Evolutionary conservation across 2,888 invertebrate genomes (phyloP), one percentile per base, ranked within the genome.

Genomic region (Leptothorax acervorum): DNA sequence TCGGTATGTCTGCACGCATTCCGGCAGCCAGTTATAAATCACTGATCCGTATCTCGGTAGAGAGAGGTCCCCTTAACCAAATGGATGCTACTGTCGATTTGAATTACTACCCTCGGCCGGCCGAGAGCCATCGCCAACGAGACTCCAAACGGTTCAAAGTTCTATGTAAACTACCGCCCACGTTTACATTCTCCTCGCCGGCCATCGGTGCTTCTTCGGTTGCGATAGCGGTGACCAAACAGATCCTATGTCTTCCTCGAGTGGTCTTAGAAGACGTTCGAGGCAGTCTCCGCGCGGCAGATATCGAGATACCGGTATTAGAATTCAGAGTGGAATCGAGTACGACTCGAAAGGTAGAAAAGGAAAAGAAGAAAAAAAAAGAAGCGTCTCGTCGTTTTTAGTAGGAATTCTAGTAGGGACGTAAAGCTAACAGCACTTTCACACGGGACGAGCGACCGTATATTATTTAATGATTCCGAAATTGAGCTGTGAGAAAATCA

Each of bases 61-160:
- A 70, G 55, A 70, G 71, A 87, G 86, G 87, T 81, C 87, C 87
- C 91, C 89, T 90, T 90, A 90, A 88, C 92, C 92, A 89, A 92
- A 91, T 88, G 90, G 91, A 91, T 92, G 91, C 92, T 91, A 91
- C 91, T 92, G 91, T 92, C 91, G 91, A 91, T 91, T 91, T 91
- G 91, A 91, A 92, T 92, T 91, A 92, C 91, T 87, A 91, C 92
- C 87, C 89, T 89, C 86, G 84, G 76, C 76, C 85, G 85, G 83
- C 28, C 84, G 83, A 87, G 90, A 90, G 85, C 86, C 90, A 91
- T 89, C 85, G 90, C 89, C 88, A 88, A 87, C 87, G 87, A 85
- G 87, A 78, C 90, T 88, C 85, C 86, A 86, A 91, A 90, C 89
- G 86, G 90, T 90, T 92, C 87, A 88, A 91, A 91, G 88, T 91